These are phyloP conservation scores for Gallinago paraguaiae DNA, from an alignment of 2,113 vertebrate species.

Conservation along the genomic window DNA sequence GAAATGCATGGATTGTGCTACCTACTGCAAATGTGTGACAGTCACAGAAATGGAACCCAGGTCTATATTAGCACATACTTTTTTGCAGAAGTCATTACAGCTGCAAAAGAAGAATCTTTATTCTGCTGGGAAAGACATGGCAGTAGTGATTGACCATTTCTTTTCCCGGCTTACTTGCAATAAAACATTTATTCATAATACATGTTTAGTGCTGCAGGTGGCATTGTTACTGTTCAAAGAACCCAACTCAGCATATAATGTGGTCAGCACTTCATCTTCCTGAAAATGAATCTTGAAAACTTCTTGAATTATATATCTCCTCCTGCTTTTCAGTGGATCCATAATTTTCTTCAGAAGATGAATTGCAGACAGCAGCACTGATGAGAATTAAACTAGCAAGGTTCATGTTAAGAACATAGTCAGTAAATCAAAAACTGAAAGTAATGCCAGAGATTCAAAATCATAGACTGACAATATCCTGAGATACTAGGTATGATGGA, in stretches of 20 bases:
- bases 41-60: neutral
- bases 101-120: conserved; percentile 11
- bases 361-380: conserved; percentile 24
- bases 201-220: conserved; percentile 70
- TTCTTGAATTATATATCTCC: conserved; percentile 69
- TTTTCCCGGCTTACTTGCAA: neutral
- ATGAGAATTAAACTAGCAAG: conserved; percentile 67
- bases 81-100: neutral
- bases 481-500: neutral
- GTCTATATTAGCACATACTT: neutral
- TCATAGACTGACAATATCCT: neutral
- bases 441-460: neutral
- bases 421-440: conserved; percentile 57
- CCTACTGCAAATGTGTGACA: neutral
- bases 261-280: conserved; percentile 48
- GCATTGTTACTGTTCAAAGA: conserved; percentile 71
- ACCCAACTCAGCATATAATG: conserved; percentile 58
- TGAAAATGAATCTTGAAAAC: conserved; percentile 70
- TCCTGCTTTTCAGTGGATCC: conserved; percentile 50
- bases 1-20: neutral
- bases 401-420: conserved; percentile 68
- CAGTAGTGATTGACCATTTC: conserved; percentile 11
- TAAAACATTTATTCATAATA: conserved; percentile 63
- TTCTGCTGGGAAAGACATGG: conserved; percentile 1
- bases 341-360: conserved; percentile 63